Conservation (phyloP, 2,113 vertebrate species). For the Mystacornis crossleyi region DNA sequence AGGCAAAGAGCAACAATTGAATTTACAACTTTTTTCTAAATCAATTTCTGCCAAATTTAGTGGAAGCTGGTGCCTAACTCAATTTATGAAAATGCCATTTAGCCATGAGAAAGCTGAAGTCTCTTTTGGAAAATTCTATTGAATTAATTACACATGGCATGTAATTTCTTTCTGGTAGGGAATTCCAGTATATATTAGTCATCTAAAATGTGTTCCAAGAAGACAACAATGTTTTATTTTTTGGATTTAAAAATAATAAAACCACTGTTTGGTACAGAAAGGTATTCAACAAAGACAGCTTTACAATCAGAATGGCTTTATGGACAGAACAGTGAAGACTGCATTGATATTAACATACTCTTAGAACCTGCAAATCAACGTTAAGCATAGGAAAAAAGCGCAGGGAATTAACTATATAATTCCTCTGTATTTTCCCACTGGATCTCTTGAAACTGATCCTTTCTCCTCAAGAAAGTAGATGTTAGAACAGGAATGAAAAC, state of each 20-base stretch:
- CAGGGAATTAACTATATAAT: neutral
- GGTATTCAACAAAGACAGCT: neutral
- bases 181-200: neutral
- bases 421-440: neutral
- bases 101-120: neutral
- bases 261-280: neutral
- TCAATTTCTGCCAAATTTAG: neutral
- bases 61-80: neutral
- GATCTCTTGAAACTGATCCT: rapidly evolving
- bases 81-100: neutral
- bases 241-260: neutral
- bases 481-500: neutral
- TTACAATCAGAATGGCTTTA: neutral
- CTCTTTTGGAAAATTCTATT: neutral
- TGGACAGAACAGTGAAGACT: neutral
- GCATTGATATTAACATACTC: neutral
- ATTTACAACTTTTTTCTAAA: neutral
- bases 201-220: neutral
- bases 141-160: neutral
- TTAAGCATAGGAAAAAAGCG: neutral
- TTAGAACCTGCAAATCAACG: neutral
- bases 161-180: neutral
- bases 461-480: neutral
- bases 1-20: neutral
- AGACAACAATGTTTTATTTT: neutral